A percentile compares a stretch with the other conserved stretches of the same genome.
Conservation (phyloP, 1,140 invertebrate species). For the honey bee (Apis mellifera) region Amel_HAv3.1 CM009941.2:79501-80000, state of each 20-base stretch:
- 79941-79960: too few relatives aligned
- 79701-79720: neutral
- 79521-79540: neutral
- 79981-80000: too few relatives aligned
- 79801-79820: neutral
- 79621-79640: slow-evolving; percentile 16
- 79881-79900: neutral
- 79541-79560: slow-evolving; percentile 53
- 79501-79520: neutral
- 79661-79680: neutral
- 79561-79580: slow-evolving; percentile 54
- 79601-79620: slow-evolving; percentile 58
- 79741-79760: neutral
- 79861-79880: neutral
- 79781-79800: slow-evolving; percentile 35
- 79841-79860: slow-evolving; percentile 17
- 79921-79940: neutral
- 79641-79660: slow-evolving; percentile 42
- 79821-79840: slow-evolving; percentile 1
- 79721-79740: neutral
- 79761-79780: neutral
- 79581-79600: slow-evolving; percentile 8
- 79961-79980: too few relatives aligned
- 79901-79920: too few relatives aligned
- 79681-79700: slow-evolving; percentile 17